Conservation (phyloP, 2,113 vertebrate species). For the Dromiciops gliroides region DNA sequence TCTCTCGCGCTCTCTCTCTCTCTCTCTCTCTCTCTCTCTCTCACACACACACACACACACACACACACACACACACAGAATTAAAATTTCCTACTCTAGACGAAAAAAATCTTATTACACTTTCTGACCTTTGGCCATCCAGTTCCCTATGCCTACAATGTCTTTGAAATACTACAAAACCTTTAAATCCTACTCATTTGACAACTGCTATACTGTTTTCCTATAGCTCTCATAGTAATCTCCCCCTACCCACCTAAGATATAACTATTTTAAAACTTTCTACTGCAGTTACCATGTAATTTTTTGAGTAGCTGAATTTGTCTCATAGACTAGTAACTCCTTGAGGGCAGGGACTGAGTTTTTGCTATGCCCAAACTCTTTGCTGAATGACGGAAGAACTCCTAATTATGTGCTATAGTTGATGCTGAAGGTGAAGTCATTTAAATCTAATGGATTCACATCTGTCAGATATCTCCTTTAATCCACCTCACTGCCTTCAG, state of each 20-base stretch:
- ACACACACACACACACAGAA: no score
- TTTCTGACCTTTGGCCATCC: not conserved
- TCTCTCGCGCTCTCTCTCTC: no score
- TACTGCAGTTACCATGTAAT: not conserved
- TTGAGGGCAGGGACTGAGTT: not conserved
- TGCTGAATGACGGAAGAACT: not conserved
- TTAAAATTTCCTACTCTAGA: not conserved
- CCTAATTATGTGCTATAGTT: not conserved
- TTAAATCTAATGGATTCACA: not conserved
- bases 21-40: no score
- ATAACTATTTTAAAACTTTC: not conserved
- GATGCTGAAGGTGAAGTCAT: not conserved
- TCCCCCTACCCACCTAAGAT: not conserved
- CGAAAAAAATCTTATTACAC: not conserved
- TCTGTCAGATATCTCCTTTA: not conserved
- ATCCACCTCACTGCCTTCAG: not conserved
- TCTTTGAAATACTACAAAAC: not conserved
- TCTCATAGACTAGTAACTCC: not conserved
- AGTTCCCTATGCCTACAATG: not conserved
- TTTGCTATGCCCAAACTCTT: not conserved
- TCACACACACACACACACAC: no score
- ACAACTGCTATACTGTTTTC: not conserved
- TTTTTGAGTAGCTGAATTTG: not conserved
- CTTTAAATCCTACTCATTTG: not conserved
- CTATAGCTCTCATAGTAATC: not conserved